These are phyloP conservation scores for Rhinogobius similis DNA, from an alignment of 2,113 vertebrate genomes.

Conservation along the genomic window DNA sequence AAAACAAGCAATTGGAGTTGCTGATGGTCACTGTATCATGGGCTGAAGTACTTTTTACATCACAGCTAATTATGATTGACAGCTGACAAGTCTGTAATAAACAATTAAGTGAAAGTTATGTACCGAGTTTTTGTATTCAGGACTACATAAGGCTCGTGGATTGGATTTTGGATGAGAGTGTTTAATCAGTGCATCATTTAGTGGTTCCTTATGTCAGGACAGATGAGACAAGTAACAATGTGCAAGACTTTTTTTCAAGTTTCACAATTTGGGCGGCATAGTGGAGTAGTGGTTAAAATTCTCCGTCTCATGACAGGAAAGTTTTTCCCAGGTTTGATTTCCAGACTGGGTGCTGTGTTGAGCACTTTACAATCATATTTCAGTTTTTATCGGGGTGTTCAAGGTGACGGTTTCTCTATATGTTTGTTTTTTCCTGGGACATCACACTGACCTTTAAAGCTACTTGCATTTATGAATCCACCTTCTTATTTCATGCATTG, in stretches of 20 bases:
- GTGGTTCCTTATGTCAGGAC: not conserved
- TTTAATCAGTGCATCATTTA: constrained; percentile 2
- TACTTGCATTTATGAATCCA: too few relatives aligned
- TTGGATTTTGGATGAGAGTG: not conserved
- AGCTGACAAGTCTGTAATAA: not conserved
- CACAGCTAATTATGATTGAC: not conserved
- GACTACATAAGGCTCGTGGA: not conserved
- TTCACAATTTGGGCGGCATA: not conserved
- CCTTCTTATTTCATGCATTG: too few relatives aligned
- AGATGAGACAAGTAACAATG: constrained; percentile 3
- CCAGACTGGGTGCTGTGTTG: too few relatives aligned
- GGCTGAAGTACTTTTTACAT: not conserved
- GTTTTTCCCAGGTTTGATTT: too few relatives aligned
- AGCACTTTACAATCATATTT: too few relatives aligned
- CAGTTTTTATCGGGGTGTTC: too few relatives aligned
- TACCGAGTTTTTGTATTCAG: not conserved
- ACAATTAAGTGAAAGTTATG: not conserved
- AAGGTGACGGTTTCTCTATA: too few relatives aligned
- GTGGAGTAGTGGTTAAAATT: not conserved
- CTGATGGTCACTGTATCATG: not conserved
- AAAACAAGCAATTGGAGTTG: not conserved
- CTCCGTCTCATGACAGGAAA: not conserved
- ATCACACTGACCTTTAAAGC: too few relatives aligned
- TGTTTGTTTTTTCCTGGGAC: too few relatives aligned
- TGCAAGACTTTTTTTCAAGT: not conserved